Conservation (phyloP, 2,113 vertebrate species). For the Phalacrocorax carbo region DNA sequence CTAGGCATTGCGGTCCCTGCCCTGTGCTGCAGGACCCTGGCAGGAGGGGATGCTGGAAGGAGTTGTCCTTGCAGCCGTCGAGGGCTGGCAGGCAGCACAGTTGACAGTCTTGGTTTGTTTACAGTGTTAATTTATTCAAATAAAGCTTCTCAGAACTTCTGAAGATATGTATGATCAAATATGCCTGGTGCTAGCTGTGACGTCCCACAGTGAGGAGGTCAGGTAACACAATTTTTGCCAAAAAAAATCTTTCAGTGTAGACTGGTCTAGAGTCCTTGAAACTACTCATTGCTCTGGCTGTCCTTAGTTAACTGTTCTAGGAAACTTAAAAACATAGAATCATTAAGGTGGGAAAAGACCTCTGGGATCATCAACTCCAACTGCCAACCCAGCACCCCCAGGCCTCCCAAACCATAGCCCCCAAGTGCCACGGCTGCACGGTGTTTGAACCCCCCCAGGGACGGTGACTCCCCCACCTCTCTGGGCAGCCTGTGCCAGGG, state of each 20-base stretch:
- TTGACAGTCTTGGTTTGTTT: background rate
- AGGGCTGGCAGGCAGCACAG: background rate
- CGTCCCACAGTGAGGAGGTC: background rate
- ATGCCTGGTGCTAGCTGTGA: background rate
- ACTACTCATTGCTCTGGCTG: background rate
- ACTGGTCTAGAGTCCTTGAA: background rate
- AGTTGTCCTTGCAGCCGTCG: background rate
- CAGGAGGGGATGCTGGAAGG: background rate
- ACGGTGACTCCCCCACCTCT: too few species aligned
- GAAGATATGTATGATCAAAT: too few species aligned
- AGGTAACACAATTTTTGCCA: background rate
- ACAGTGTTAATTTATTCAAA: background rate
- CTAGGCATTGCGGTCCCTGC: background rate
- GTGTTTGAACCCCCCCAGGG: too few species aligned
- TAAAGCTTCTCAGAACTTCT: background rate
- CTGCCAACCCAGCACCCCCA: too few species aligned
- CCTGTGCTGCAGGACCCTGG: rapidly evolving
- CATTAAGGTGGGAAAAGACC: too few species aligned
- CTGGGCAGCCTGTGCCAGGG: too few species aligned
- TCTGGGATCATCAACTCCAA: too few species aligned
- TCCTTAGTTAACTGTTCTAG: background rate
- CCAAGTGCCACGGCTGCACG: too few species aligned
- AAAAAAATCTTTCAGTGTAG: rapidly evolving
- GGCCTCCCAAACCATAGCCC: too few species aligned
- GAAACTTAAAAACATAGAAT: background rate